Evolutionary conservation across 2,797 vertebrate species (phyloP), one percentile per base, ranked within the genome.

Genomic region (Rhynchonycteris naso): DNA sequence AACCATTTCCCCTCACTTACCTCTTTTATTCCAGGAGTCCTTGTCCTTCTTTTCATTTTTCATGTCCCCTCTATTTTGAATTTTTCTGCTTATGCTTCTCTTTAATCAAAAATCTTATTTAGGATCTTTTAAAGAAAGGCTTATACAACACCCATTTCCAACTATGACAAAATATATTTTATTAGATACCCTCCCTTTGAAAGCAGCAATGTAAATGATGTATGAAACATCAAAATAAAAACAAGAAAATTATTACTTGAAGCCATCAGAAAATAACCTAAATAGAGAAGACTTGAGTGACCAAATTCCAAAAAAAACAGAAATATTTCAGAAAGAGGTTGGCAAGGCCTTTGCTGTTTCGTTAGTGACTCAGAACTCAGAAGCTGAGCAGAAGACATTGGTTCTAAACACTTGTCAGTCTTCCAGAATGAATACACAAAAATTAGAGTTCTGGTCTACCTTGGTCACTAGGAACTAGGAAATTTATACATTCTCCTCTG

Each of bases 1-100:
- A 87, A 21, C 61, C 95, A 38, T 30, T 93, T 90, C 91, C 93
- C 50, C 69, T 92, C 71, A 56, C n/a, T 66, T 86, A 35, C 21
- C 5, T 94, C 93, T 84, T 24, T 26, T 52, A 8, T 86, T 81
- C n/a, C 12, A 69, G 26, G 21, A 79, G 56, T 75, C 0, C 2
- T 86, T 61, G 7, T 1, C 3, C 2, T 43, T 65, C 26, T 87
- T 74, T 74, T 3, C 5, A 63, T 16, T 35, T 84, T 24, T 74
- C 52, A 35, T 33, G 5, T 1, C 22, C 16, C 1, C 1, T 43
- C 38, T 59, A 79, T 50, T 96, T 81, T 89, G 10, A 65, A 30
- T 58, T n/a, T 94, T 86, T 58, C 33, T 87, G 18, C 75, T 93
- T 43, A 24, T 68, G 81, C 0, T 11, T 92, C 10, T 91, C 66